Conservation (phyloP, 2,113 vertebrate genomes). For the Tricholaema leucomelas region DNA sequence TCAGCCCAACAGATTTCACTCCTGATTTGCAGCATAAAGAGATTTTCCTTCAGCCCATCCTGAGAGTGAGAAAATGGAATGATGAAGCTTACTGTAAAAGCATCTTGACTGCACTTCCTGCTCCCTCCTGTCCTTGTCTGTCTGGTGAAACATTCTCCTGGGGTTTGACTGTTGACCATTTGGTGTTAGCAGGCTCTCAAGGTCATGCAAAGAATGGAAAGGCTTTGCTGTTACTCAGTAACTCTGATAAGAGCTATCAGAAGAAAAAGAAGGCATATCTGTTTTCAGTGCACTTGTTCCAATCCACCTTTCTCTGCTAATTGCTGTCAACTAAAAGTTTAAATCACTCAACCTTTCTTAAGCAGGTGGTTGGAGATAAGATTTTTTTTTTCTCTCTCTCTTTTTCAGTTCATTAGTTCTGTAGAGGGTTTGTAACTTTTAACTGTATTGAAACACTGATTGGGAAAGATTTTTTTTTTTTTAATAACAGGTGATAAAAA, state of each 20-base stretch:
- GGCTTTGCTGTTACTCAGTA: constrained; percentile 49
- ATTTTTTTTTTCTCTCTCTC: no score
- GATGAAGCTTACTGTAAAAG: not conserved
- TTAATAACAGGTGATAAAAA: constrained; percentile 44
- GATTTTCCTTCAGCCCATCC: not conserved
- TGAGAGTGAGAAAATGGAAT: not conserved
- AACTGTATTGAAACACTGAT: constrained; percentile 44
- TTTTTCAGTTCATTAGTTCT: constrained; percentile 37
- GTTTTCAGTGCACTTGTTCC: constrained; percentile 78
- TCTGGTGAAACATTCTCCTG: constrained; percentile 52
- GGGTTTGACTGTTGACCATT: constrained; percentile 53
- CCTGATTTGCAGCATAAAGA: not conserved
- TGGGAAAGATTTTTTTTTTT: constrained; percentile 51
- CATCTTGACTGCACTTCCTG: not conserved
- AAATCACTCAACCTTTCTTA: constrained; percentile 69
- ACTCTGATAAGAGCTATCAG: constrained; percentile 26
- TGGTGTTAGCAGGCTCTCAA: constrained; percentile 38
- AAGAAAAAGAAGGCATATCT: constrained; percentile 61
- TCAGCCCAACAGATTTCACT: not conserved
- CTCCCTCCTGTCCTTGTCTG: constrained; percentile 16
- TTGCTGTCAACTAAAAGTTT: constrained; percentile 56
- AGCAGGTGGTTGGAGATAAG: constrained; percentile 1
- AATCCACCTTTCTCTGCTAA: constrained; percentile 44
- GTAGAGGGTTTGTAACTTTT: constrained; percentile 30
- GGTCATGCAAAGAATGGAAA: constrained; percentile 37